Base-by-base conservation (phyloP, 2,113 vertebrate genomes). In the Lamprologus speciosus region DNA sequence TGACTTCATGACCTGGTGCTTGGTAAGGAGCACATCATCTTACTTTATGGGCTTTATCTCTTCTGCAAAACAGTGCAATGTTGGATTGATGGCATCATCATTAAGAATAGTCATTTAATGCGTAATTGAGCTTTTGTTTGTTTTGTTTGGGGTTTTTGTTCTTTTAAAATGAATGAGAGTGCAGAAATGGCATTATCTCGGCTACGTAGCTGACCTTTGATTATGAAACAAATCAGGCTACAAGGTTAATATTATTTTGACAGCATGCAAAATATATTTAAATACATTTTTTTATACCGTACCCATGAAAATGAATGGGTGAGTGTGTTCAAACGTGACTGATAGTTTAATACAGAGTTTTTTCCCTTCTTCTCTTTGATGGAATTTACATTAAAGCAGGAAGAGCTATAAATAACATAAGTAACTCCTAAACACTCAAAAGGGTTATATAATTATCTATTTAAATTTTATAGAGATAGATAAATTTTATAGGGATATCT, bases 1-100 rank as follows among this genome's bases (percentile, higher is more conserved):
- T 88, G 86, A 85, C 85, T 91, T 87, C 70, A 19, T 95, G 93
- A 93, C 88, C 87, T 81, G 78, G 84, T 42, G 82, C 79, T 87
- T 14, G 2, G 28, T 47, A 50, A 85, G 75, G 21, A 86, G 58
- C 79, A 83, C 87, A 89, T 87, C 19, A 51, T 89, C 87, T 86
- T 53, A 35, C 78, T 92, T 90, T 89, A 80, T 89, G 82, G 87
- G 85, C 54, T 81, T 60, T 16, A 19, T 82, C 50, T 73, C 63
- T 8, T 4, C 73, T 87, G 58, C 79, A 80, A 81, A 87, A 89
- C 58, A 83, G 89, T 50, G n/a, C 33, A 19, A 42, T 40, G 10
- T 65, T 23, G 16, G 78, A 17, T 11, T 42, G 28, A 42, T 31
- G 4, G 40, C 42, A 45, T 54, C 42, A 60, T 73, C 10, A 75